Conservation (phyloP, 2,888 invertebrate genomes). For the Pharmacophagus antenor region DNA sequence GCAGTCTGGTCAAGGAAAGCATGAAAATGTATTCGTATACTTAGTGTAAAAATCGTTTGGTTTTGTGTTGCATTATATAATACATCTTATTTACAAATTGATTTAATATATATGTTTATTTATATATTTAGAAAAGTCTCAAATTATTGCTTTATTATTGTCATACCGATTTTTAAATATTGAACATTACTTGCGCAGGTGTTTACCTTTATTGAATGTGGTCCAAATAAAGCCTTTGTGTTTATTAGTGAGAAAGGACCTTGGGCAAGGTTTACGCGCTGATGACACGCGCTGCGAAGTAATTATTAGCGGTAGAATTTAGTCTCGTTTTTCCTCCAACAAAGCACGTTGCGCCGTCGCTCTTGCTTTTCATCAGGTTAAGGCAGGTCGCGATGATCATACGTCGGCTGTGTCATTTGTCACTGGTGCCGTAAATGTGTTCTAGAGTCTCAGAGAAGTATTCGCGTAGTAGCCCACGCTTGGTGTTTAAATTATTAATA, state of each 20-base stretch:
- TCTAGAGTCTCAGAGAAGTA: constrained; percentile 31
- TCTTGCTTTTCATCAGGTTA: constrained; percentile 42
- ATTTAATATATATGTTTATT: no score
- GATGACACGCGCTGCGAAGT: constrained; percentile 45
- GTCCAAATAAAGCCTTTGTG: constrained; percentile 52
- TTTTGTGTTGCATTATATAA: no score
- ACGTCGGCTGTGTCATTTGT: constrained; percentile 42
- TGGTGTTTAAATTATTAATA: constrained; percentile 26
- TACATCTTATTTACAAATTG: no score
- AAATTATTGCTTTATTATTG: no score
- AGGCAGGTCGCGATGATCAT: constrained; percentile 34
- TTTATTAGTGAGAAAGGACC: constrained; percentile 47
- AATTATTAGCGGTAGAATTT: constrained; percentile 51
- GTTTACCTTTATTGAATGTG: constrained; percentile 12
- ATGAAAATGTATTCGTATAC: no score
- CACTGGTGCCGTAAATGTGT: constrained; percentile 45
- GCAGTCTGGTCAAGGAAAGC: no score
- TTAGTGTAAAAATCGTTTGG: no score
- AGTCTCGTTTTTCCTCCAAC: constrained; percentile 49
- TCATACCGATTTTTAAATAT: no score
- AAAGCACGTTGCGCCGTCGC: constrained; percentile 49
- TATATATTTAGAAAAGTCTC: no score
- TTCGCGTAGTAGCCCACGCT: constrained; percentile 14
- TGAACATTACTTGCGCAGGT: background rate
- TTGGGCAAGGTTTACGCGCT: constrained; percentile 55